Evolutionary conservation across 2,888 invertebrate genomes (phyloP), one percentile per base, ranked within the genome.

Genomic region (Brachylomia viminalis): DNA sequence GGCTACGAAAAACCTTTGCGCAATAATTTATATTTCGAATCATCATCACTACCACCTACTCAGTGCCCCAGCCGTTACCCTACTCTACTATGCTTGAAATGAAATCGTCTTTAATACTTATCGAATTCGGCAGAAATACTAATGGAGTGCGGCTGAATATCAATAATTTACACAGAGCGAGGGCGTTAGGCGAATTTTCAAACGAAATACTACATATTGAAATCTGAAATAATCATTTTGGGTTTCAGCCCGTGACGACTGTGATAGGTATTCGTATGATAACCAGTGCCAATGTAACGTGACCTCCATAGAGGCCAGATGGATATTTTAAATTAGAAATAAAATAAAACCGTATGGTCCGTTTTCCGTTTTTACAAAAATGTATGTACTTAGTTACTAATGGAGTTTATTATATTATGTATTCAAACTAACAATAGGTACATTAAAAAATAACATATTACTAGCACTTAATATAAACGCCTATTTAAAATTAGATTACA

Each of bases 201-300:
- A 54, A 64, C 54, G 71, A 64, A 56, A 70, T 49, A 68, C 45
- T 61, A 62, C 71, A 49, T 62, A 77, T 77, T 77, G 47, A 49
- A 70, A 56, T 64, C 49, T 49, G 49, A 23, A 75, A 67, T 77
- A 67, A 61, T 20, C 45, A 30, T 54, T 68, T 78, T 62, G 47
- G n/a, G 69, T 17, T 30, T 54, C 61, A 38, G 38, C 3, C 38
- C 47, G 20, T 62, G 61, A n/a, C 54, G 54, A 47, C n/a, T 47
- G 17, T 56, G 30, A 62, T n/a, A 67, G 23, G 27, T 65, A 38
- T 61, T 67, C 68, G 23, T 67, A 47, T 66, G 49, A 77, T 61
- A 23, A 33, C 49, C 58, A 65, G n/a, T 20, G 1, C 33, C 20
- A 67, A 20, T 56, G 47, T 79, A 56, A 56, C 27, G 13, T 62